These are phyloP conservation scores for Cecropterus lyciades DNA, from an alignment of 1,140 invertebrate genomes.

Conservation along the genomic window DNA sequence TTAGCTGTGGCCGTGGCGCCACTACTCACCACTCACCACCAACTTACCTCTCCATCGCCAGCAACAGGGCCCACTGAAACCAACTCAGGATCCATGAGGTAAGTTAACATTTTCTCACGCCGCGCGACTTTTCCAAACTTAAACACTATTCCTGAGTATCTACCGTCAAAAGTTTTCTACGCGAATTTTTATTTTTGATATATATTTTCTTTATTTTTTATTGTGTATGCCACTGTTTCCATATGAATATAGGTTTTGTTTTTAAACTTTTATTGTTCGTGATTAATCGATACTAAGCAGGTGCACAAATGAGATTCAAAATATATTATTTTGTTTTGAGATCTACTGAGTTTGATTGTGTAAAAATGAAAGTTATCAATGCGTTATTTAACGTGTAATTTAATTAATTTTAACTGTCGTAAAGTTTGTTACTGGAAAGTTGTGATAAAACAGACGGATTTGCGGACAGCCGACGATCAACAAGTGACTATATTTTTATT, in stretches of 20 bases:
- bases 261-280: too few relatives aligned
- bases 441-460: background rate
- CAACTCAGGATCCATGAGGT: conserved; percentile 64
- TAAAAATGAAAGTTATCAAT: too few relatives aligned
- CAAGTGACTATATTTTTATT: background rate
- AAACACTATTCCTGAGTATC: background rate
- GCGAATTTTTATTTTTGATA: background rate
- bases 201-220: background rate
- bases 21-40: conserved; percentile 15
- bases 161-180: background rate
- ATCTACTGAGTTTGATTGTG: too few relatives aligned
- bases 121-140: conserved; percentile 4
- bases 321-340: too few relatives aligned
- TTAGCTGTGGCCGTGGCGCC: conserved; percentile 42
- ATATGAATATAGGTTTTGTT: too few relatives aligned
- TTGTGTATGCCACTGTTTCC: background rate
- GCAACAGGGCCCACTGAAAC: conserved; percentile 1
- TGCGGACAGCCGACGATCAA: too few relatives aligned
- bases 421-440: background rate
- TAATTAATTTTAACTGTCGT: background rate
- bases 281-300: too few relatives aligned
- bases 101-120: conserved; percentile 38
- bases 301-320: too few relatives aligned
- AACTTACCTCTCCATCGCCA: conserved; percentile 14
- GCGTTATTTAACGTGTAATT: too few relatives aligned